Evolutionary conservation across 30 jellyfish, hydroid and myxozoan genomes (phyloP).

Genomic region (Hydractinia symbiolongicarpus): DNA sequence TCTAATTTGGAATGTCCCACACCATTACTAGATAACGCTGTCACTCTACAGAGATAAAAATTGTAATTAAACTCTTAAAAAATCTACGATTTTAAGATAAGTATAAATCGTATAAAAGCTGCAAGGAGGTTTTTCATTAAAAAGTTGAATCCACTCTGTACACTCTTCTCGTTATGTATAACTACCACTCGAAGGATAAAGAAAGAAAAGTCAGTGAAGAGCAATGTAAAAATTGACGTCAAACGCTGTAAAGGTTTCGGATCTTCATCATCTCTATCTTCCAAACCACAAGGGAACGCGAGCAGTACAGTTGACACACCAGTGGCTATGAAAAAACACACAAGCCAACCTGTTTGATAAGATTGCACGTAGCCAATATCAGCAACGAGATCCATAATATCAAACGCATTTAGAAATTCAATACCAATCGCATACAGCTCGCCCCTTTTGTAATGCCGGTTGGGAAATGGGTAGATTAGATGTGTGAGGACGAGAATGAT

Average conservation of each 20-base stretch:
- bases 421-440: neutral
- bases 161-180: neutral
- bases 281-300: neutral
- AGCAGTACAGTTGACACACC: neutral
- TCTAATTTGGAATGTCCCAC: no score
- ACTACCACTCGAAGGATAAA: neutral
- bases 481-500: neutral
- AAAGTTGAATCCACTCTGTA: neutral
- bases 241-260: neutral
- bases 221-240: neutral
- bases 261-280: neutral
- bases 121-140: neutral
- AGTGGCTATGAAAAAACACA: neutral
- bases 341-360: neutral
- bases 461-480: slow-evolving; percentile 5
- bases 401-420: slow-evolving; percentile 9
- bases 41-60: no score
- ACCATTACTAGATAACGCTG: no score
- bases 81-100: neutral
- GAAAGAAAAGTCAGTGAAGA: neutral
- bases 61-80: no score
- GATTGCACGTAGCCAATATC: slow-evolving; percentile 3
- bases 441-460: neutral
- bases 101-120: neutral
- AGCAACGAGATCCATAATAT: neutral